Percentiles rank a stretch among this genome's conserved stretches.
Evolutionary conservation across 2,888 invertebrate genomes (phyloP).

Genomic region (Flexamia atlantica): DNA sequence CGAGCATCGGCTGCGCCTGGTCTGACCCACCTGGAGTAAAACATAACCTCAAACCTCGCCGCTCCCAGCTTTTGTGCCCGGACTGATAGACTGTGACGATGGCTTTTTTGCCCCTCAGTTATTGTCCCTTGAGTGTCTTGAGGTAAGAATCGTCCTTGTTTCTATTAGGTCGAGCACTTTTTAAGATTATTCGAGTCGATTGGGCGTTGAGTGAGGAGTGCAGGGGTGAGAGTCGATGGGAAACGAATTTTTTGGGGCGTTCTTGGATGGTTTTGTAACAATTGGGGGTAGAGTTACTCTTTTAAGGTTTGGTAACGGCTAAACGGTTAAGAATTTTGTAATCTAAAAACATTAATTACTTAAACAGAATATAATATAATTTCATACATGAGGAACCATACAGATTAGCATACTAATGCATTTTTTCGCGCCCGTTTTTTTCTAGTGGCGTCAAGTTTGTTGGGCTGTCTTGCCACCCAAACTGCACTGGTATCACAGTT

Average conservation of each 20-base stretch:
- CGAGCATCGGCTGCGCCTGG: neutral
- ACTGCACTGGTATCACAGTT: no score
- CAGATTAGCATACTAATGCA: no score
- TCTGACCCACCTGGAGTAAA: slow-evolving; percentile 7
- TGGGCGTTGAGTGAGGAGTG: neutral
- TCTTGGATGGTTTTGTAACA: neutral
- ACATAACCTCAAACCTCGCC: slow-evolving; percentile 35
- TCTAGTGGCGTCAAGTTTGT: no score
- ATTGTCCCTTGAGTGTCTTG: neutral
- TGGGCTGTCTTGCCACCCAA: no score
- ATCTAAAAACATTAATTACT: no score
- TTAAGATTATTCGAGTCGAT: slow-evolving; percentile 27
- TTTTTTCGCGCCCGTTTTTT: no score
- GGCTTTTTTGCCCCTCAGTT: neutral
- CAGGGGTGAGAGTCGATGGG: slow-evolving; percentile 4
- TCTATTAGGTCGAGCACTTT: slow-evolving; percentile 20
- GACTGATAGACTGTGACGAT: slow-evolving; percentile 37
- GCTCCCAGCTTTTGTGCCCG: slow-evolving; percentile 15
- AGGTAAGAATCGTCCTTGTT: slow-evolving; percentile 26
- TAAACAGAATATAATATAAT: no score
- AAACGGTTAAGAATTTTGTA: no score
- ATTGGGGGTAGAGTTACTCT: no score
- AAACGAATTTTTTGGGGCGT: slow-evolving; percentile 10
- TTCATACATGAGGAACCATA: no score
- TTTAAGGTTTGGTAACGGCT: no score